Conservation (phyloP, 2,888 invertebrate genomes). For the Parascotia fuliginaria region DNA sequence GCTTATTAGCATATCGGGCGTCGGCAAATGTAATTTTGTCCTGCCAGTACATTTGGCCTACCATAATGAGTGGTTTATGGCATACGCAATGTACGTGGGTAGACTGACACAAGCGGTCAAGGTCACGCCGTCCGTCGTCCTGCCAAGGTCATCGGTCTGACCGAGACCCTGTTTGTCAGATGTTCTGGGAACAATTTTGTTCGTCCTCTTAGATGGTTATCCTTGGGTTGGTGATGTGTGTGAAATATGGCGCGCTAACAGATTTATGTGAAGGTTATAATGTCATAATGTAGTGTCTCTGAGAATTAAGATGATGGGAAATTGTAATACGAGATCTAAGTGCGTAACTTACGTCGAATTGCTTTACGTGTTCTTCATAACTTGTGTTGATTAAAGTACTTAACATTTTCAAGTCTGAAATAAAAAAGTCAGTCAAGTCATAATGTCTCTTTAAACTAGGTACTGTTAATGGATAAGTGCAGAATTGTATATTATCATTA, state of each 20-base stretch:
- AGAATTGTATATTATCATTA: no score
- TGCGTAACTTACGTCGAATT: not conserved
- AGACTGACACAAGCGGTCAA: slow-evolving; percentile 55
- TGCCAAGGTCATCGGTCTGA: slow-evolving; percentile 49
- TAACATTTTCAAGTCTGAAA: no score
- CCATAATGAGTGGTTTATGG: slow-evolving; percentile 47
- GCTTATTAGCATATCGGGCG: slow-evolving; percentile 21
- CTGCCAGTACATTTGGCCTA: slow-evolving; percentile 37
- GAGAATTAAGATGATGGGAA: slow-evolving; percentile 8
- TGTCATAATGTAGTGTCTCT: slow-evolving; percentile 13
- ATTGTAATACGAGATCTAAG: slow-evolving; percentile 2
- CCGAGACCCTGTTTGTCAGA: slow-evolving; percentile 39
- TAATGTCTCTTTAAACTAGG: no score
- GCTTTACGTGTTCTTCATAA: not conserved
- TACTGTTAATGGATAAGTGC: no score
- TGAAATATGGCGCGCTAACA: slow-evolving; percentile 22
- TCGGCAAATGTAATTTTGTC: slow-evolving; percentile 40
- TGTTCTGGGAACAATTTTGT: slow-evolving; percentile 31
- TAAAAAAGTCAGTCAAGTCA: no score
- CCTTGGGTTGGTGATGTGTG: slow-evolving; percentile 20
- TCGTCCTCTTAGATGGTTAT: slow-evolving; percentile 29
- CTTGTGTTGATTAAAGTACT: no score
- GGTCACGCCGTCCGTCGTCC: slow-evolving; percentile 45
- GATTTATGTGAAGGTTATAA: slow-evolving; percentile 21
- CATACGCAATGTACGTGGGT: slow-evolving; percentile 50